Evolutionary conservation across 2,888 invertebrate species (phyloP).

Genomic region (Pterostichus niger): DNA sequence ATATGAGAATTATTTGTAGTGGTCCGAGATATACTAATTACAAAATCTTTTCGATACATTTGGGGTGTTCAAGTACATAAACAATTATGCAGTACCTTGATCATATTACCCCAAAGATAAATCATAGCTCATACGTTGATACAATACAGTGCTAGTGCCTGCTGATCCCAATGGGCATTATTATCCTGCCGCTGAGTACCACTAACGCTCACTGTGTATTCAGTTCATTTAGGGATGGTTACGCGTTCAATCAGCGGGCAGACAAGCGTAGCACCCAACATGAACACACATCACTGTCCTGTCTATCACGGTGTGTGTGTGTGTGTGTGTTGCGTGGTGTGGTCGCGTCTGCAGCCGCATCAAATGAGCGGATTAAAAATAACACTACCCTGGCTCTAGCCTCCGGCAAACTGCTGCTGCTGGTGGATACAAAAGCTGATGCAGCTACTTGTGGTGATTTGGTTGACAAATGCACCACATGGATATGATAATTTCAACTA

Average conservation of each 20-base stretch:
- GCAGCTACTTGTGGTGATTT: background rate
- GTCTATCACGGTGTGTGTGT: conserved; percentile 2
- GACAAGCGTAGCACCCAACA: conserved; percentile 30
- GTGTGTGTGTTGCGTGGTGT: background rate
- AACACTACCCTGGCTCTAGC: background rate
- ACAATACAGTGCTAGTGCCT: background rate
- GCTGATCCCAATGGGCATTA: conserved; percentile 12
- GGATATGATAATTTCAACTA: too few species aligned
- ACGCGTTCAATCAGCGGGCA: conserved; percentile 22
- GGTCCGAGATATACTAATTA: too few species aligned
- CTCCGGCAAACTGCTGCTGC: too few species aligned
- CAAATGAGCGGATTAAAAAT: conserved; percentile 39
- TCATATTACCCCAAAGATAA: background rate
- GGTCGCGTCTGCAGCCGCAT: conserved; percentile 18
- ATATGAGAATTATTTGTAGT: too few species aligned
- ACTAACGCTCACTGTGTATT: background rate
- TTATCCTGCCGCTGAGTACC: background rate
- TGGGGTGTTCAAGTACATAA: too few species aligned
- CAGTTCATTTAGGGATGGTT: conserved; percentile 28
- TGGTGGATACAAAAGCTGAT: background rate
- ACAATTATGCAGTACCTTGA: background rate
- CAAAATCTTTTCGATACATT: too few species aligned
- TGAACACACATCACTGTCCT: background rate
- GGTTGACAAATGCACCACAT: too few species aligned
- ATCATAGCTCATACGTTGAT: background rate